Percentiles rank a stretch among this genome's conserved stretches.
These are phyloP conservation scores for Amphipyra berbera DNA, from an alignment of 2,888 invertebrate genomes.

Conservation along the genomic window DNA sequence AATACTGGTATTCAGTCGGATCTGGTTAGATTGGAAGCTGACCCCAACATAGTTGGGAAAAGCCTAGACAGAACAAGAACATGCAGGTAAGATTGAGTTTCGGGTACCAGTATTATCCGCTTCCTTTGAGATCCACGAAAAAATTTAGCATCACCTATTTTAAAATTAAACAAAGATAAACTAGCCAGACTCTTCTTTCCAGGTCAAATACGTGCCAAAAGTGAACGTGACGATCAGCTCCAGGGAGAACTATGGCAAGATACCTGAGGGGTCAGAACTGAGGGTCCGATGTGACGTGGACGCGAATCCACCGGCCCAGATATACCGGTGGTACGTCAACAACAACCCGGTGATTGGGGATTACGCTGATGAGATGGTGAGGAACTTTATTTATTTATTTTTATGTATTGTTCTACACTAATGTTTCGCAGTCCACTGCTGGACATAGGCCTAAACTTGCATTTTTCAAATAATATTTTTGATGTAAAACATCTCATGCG, in stretches of 20 bases:
- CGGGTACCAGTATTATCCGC: too few relatives aligned
- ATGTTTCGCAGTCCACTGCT: not conserved
- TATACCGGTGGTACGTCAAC: slow-evolving; percentile 96
- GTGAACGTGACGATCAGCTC: slow-evolving; percentile 90
- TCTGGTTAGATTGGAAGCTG: too few relatives aligned
- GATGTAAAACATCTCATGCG: too few relatives aligned
- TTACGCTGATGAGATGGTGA: slow-evolving; percentile 94
- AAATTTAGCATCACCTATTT: too few relatives aligned
- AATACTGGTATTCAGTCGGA: too few relatives aligned
- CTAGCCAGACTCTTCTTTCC: slow-evolving; percentile 52
- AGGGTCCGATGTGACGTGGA: slow-evolving; percentile 93
- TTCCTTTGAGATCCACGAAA: too few relatives aligned
- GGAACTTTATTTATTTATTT: slow-evolving; percentile 37
- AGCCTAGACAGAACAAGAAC: too few relatives aligned
- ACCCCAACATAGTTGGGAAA: too few relatives aligned
- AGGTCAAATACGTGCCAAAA: slow-evolving; percentile 97
- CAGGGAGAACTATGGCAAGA: slow-evolving; percentile 63
- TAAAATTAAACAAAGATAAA: too few relatives aligned
- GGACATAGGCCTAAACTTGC: too few relatives aligned
- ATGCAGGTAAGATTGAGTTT: not conserved
- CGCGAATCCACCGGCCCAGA: slow-evolving; percentile 95
- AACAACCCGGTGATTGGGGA: slow-evolving; percentile 95
- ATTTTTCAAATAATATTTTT: too few relatives aligned
- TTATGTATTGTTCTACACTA: not conserved
- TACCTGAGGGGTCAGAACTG: slow-evolving; percentile 80